Evolutionary conservation across 1,140 invertebrate genomes (phyloP), one percentile per base, ranked within the genome.

Genomic region (Tribolium madens): DNA sequence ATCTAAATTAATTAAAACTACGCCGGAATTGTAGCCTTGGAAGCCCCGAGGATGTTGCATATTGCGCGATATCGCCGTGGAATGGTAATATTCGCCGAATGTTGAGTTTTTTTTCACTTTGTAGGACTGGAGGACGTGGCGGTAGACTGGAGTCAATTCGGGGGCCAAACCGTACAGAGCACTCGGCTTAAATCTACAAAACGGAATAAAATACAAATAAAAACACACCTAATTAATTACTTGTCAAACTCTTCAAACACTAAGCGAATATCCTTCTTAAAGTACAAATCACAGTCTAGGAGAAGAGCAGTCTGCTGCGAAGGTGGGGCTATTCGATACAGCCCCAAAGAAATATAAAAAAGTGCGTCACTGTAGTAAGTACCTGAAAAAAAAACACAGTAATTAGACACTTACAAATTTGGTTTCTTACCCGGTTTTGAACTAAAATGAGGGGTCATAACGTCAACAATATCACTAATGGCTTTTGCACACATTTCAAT

Each of bases 321-420:
- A 0, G 81, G 81, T 4, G 91, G 91, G 13, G 94, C 89, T 50
- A 96, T 90, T 80, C 89, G 87, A 85, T 95, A 91, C 10, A 96
- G 84, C 2, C 92, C 93, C 3, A 95, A 86, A 0, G 95, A 96
- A 1, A 96, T 82, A 83, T 94, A 96, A 84, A 96, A 96, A 0
- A 96, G 84, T 0, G 92, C 90, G 86, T 95, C 93, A 69, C 92
- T 94, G 82, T 95, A 96, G 82, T 96, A 96, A 0, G 93, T 91
- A 76, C 93, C 92, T 79, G 89, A 75, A 85, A 84, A 47, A 13
- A 53, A 52, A 50, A 75, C 18, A n/a, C 9, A 76, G 17, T 76
- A 26, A 15, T 42, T 18, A 15, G 47, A 50, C 31, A 76, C 50
- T 18, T 77, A 52, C 75, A 26, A 77, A 31, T 17, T 64, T 9